Evolutionary conservation across 2,888 invertebrate genomes (phyloP), one percentile per base, ranked within the genome.

Genomic region (Hyppa rectilinea): DNA sequence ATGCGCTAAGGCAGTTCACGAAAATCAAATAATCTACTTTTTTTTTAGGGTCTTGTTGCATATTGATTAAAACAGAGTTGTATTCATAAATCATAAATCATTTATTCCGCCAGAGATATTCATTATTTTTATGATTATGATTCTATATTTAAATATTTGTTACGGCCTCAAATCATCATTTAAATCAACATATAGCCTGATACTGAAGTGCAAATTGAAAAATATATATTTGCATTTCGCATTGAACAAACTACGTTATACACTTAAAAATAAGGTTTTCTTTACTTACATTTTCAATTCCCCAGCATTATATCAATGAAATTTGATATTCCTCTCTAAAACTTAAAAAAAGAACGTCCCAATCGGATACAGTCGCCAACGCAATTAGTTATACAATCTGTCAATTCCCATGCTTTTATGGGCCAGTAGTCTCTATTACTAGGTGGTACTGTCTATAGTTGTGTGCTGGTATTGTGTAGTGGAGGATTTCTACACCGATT

Each of bases 361-460:
- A 66, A 73, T 83, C 63, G 71, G 63, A 73, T 75, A 80, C 76
- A 81, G 83, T 82, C 82, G 78, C 80, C 82, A 83, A 86, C 71
- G 64, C 82, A 86, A 86, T 83, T 85, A 86, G 80, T 81, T 85
- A 83, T 75, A 85, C 75, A 84, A 78, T 81, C 67, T 85, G 72
- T 83, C 77, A 80, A 78, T 81, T 74, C 68, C 7, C 3, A 34
- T 43, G 17, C 7, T 31, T 52, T 49, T 55, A 78, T 17, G 2
- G 65, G 23, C 83, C 7, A 71, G 31, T 74, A 17, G 58, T 63
- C 68, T 56, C 49, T 83, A 73, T 72, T 66, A 1, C 34, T n/a
- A 12, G 17, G 64, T 12, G 5, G 9, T 77, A 85, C 12, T 40
- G 82, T 62, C 61, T 82, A 78, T 71, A 74, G 53, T 85, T 66